A percentile compares a stretch with the other conserved stretches of the same genome.
Evolutionary conservation across 2,888 invertebrate genomes (phyloP).

Genomic region (Corbicula japonica): DNA sequence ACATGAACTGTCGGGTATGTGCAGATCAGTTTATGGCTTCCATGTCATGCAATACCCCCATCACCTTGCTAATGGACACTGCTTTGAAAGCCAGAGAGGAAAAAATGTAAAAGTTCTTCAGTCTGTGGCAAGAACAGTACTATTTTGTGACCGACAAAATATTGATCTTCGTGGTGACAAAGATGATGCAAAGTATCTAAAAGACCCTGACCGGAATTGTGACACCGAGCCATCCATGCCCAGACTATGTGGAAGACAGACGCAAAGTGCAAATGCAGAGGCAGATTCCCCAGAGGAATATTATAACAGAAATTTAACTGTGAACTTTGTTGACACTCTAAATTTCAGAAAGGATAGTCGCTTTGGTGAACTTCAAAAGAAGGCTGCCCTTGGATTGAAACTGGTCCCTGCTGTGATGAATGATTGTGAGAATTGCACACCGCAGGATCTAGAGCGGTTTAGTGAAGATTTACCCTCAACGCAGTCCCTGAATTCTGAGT

Average conservation of each 20-base stretch:
- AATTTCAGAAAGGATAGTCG: slow-evolving; percentile 10
- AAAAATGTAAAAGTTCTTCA: no score
- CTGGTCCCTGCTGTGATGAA: background rate
- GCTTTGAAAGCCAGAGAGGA: no score
- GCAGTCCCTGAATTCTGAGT: slow-evolving; percentile 9
- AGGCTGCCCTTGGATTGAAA: background rate
- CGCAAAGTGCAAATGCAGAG: slow-evolving; percentile 8
- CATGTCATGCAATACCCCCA: no score
- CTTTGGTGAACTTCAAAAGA: slow-evolving; percentile 24
- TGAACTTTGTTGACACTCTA: slow-evolving; percentile 19
- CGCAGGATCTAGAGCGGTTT: slow-evolving; percentile 2
- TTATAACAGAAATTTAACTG: slow-evolving; percentile 23
- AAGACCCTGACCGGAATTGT: background rate
- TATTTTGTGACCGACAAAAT: no score
- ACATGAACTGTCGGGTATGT: no score
- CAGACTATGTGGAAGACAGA: slow-evolving; percentile 31
- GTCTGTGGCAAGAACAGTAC: no score
- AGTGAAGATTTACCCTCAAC: slow-evolving; percentile 1
- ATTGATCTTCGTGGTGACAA: no score
- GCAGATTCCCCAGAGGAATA: slow-evolving; percentile 24
- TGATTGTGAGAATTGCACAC: background rate
- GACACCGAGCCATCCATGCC: slow-evolving; percentile 12
- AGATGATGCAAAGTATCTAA: background rate
- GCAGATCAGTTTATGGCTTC: no score
- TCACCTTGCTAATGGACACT: no score